Evolutionary conservation across 2,888 invertebrate genomes (phyloP), one percentile per base, ranked within the genome.

Genomic region (Drosophila nr. medialis): DNA sequence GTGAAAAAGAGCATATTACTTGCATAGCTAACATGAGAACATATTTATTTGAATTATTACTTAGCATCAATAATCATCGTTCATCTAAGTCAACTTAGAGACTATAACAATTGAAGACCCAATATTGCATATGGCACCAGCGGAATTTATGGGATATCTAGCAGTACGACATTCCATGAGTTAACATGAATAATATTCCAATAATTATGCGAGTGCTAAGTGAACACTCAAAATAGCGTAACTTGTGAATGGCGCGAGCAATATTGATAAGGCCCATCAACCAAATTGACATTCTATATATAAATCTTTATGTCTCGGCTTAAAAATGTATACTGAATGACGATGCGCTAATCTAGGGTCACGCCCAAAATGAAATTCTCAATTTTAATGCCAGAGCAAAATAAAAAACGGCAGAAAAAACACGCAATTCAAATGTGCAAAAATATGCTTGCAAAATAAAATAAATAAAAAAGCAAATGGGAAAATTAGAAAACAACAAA

Each of bases 241-340:
- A 69, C 83, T 83, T 88, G 72, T 86, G 89, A 78, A 69, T 83
- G 89, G 81, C 89, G 78, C 81, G 73, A 85, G 89, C 76, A 80
- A 40, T 53, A 48, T 36, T 77, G 86, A 85, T 84, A 88, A 77
- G 71, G 59, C 2, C 18, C 30, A 36, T 11, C 50, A 7, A 34
- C 48, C 51, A 70, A 75, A 53, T 49, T 42, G n/a, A 29, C 21
- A 62, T 38, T 42, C 29, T 45, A 67, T 21, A 42, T n/a, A 50
- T n/a, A 42, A n/a, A 56, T 27, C 49, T 15, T 54, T n/a, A 29
- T 38, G 11, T 24, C 45, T 21, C 29, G 11, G 29, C 30, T 30
- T 21, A 32, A 18, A 51, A 15, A 29, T 36, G 40, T 38, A 36
- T 32, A 53, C 13, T 51, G 24, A 30, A 48, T 63, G 64, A 68